Conservation (phyloP, 2,113 vertebrate species). For the Nannospalax galili region DNA sequence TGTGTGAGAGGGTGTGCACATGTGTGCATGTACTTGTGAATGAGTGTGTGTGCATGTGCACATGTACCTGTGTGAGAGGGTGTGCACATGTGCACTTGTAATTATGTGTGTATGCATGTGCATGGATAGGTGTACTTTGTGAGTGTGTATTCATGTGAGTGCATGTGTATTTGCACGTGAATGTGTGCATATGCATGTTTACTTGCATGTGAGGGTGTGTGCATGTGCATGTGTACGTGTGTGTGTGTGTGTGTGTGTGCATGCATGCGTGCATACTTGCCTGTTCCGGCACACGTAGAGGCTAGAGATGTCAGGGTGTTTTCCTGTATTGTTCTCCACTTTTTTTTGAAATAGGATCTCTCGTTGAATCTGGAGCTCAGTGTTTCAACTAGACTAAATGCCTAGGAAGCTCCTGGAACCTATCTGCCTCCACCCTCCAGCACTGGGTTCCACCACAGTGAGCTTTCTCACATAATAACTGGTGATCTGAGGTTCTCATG, state of each 20-base stretch:
- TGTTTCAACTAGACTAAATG: too few relatives aligned
- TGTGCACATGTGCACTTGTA: too few relatives aligned
- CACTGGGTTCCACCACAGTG: rapidly evolving
- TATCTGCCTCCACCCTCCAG: not conserved
- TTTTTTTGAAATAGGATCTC: not conserved
- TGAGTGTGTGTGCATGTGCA: too few relatives aligned
- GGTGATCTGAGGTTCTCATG: not conserved
- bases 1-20: too few relatives aligned
- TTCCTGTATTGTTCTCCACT: not conserved
- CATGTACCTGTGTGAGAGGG: too few relatives aligned
- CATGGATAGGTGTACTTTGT: too few relatives aligned
- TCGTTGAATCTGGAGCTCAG: not conserved
- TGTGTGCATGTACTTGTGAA: too few relatives aligned
- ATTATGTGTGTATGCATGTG: too few relatives aligned
- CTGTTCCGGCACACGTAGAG: not conserved
- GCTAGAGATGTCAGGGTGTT: not conserved
- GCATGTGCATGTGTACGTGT: rapidly evolving
- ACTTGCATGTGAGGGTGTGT: not conserved
- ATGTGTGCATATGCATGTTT: not conserved
- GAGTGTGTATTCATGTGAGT: not conserved
- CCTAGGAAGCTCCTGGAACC: not conserved
- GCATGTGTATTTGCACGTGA: not conserved
- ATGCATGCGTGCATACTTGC: not conserved
- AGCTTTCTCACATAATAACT: not conserved
- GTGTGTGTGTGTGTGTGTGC: not conserved